Conservation (phyloP, 2,797 vertebrate species). For the Taeniopygia guttata region DNA sequence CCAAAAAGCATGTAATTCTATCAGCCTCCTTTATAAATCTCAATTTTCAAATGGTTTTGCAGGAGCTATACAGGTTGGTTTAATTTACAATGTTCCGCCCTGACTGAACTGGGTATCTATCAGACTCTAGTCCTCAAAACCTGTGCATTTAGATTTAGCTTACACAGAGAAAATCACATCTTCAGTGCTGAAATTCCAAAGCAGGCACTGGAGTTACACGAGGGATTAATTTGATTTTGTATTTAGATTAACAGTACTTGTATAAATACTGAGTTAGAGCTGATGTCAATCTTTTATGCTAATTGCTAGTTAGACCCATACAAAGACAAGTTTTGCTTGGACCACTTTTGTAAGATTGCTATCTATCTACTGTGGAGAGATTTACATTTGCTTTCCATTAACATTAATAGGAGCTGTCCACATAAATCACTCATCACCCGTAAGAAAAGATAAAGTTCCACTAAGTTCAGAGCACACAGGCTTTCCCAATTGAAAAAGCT, state of each 20-base stretch:
- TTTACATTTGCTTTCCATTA: constrained; percentile 74
- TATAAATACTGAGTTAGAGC: constrained; percentile 63
- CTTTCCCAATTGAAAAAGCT: constrained; percentile 65
- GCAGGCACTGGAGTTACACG: neutral
- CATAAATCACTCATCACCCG: constrained; percentile 69
- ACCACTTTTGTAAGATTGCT: constrained; percentile 60
- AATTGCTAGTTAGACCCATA: constrained; percentile 66
- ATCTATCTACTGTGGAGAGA: constrained; percentile 67
- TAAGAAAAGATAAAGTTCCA: constrained; percentile 51
- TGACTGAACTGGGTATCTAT: neutral
- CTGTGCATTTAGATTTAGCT: neutral
- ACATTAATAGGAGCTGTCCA: constrained; percentile 68
- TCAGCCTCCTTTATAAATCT: neutral
- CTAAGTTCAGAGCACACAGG: constrained; percentile 56
- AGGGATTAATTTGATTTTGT: constrained; percentile 46
- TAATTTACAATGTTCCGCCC: neutral
- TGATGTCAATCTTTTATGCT: constrained; percentile 72
- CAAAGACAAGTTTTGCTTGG: constrained; percentile 62
- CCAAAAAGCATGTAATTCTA: neutral
- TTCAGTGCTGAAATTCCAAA: neutral
- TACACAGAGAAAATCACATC: neutral
- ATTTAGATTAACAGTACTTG: constrained; percentile 46
- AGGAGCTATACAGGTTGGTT: neutral
- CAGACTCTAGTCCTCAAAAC: neutral
- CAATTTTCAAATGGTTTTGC: neutral